phyloP scores from a whole-genome alignment of 2,888 invertebrate species.

The Pharmacophagus antenor region DNA sequence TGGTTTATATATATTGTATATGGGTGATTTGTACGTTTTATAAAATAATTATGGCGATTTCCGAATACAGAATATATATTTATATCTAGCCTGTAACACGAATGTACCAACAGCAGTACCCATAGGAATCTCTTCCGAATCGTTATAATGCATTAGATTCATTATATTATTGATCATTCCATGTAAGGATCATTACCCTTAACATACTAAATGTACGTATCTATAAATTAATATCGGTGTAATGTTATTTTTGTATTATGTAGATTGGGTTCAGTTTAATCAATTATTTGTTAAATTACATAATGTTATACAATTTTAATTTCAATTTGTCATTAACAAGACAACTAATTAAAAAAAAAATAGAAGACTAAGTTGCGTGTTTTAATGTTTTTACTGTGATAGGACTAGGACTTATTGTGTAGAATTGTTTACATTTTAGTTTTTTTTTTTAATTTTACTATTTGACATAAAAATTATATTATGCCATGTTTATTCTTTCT shows the following conservation, averaged over 20 bases:
- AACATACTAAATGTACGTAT: constrained; percentile 28
- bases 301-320: constrained; percentile 28
- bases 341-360: constrained; percentile 30
- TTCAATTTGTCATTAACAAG: constrained; percentile 24
- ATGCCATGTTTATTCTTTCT: constrained; percentile 25
- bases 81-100: constrained; percentile 4
- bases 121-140: constrained; percentile 50
- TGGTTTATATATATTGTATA: constrained; percentile 22
- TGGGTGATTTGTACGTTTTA: constrained; percentile 21
- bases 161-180: constrained; percentile 55
- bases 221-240: constrained; percentile 27
- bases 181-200: constrained; percentile 41
- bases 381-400: constrained; percentile 78
- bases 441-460: constrained; percentile 25
- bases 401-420: constrained; percentile 66
- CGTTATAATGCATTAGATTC: constrained; percentile 35
- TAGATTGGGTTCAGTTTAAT: constrained; percentile 27
- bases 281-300: constrained; percentile 14
- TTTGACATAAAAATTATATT: constrained; percentile 19
- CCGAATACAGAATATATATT: background rate
- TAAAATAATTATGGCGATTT: background rate
- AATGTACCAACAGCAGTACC: constrained; percentile 41
- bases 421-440: constrained; percentile 35
- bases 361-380: constrained; percentile 43
- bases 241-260: constrained; percentile 23